Evolutionary conservation across 2,888 invertebrate species (phyloP), one percentile per base, ranked within the genome.

Genomic region (Anthophora plumipes): DNA sequence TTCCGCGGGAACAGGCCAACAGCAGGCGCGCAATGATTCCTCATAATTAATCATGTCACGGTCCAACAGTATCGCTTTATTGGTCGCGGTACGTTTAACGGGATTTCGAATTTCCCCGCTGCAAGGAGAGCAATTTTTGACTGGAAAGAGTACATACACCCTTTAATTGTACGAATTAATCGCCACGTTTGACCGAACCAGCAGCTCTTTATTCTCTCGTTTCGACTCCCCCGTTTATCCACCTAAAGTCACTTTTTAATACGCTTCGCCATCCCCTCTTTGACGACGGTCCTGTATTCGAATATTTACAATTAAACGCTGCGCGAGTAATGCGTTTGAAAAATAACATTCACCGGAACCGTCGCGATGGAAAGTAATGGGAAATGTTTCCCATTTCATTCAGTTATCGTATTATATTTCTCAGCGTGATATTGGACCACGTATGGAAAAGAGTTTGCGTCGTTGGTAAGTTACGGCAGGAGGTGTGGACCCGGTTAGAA

Each of bases 21-120:
- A 66, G 63, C 14, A 67, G 31, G 31, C 70, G 12, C 61, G 52
- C 2, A 48, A 61, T 63, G 76, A 78, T 78, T 76, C 71, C 66
- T 80, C 76, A 76, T 80, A 83, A 85, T 85, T 85, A 80, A 83
- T 85, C 85, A 78, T 48, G 57, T 43, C n/a, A 54, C 74, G 72
- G 73, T 77, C 70, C 57, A 61, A 12, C 70, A 31, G 57, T 76
- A 68, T 75, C 73, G 71, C 69, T 85, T 85, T 73, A 85, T 85
- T 74, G 85, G 59, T 57, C 48, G 31, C 48, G 17, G 85, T 77
- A 77, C 74, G 61, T 68, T 64, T 54, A 70, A 76, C 55, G 57
- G 41, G 54, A 31, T 39, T 63, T 67, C 41, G 69, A 55, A 63
- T 77, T 73, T 77, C 41, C 69, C 41, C 37, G 31, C 20, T 11